Evolutionary conservation across 2,797 vertebrate genomes (phyloP).

Genomic region (Sebastes flavidus): DNA sequence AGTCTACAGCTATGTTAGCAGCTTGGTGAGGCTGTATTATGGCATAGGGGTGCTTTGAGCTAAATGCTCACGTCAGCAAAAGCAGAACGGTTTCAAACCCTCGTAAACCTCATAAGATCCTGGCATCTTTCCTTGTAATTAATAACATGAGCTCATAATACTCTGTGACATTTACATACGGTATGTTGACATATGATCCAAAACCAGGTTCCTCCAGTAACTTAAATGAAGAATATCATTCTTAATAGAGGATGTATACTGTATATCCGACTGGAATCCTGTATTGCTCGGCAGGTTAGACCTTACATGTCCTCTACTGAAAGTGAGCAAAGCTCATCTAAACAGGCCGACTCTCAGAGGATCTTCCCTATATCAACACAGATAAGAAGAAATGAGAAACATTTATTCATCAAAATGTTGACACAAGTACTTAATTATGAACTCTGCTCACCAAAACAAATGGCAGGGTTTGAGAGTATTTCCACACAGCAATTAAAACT

Average conservation of each 20-base stretch:
- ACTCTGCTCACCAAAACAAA: slow-evolving; percentile 29
- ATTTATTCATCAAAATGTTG: slow-evolving; percentile 50
- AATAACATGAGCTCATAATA: not conserved
- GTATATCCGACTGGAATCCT: not conserved
- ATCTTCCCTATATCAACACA: slow-evolving; percentile 7
- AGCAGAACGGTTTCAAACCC: no score
- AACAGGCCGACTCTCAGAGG: not conserved
- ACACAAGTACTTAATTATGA: slow-evolving; percentile 43
- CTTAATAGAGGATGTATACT: not conserved
- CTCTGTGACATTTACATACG: not conserved
- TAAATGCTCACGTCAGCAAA: not conserved
- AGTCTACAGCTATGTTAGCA: not conserved
- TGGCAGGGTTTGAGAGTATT: not conserved
- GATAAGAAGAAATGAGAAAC: slow-evolving; percentile 43
- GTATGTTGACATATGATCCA: not conserved
- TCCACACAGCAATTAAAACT: slow-evolving; percentile 8
- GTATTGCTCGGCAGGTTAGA: not conserved
- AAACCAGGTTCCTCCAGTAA: not conserved
- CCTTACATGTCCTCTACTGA: slow-evolving; percentile 1
- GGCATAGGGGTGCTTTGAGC: no score
- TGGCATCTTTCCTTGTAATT: not conserved
- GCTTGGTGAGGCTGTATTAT: not conserved
- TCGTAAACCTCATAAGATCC: no score
- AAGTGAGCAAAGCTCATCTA: slow-evolving; percentile 14
- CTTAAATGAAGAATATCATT: not conserved